Evolutionary conservation across 2,113 vertebrate genomes (phyloP).

Genomic region (Pangasianodon gigas): DNA sequence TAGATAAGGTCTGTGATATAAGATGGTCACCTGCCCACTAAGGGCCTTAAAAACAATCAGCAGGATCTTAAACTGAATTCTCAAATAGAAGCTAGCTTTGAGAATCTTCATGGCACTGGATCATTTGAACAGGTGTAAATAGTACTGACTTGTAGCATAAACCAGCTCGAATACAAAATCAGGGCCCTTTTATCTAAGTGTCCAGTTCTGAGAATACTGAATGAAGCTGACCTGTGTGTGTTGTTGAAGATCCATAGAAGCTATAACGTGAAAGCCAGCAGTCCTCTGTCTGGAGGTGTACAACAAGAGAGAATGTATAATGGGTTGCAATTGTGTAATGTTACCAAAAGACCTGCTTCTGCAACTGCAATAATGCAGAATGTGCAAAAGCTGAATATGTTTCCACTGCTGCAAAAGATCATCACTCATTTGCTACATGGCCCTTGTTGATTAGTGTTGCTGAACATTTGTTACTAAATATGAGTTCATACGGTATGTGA

Average conservation of each 20-base stretch:
- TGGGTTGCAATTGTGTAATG: background rate
- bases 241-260: background rate
- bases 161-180: conserved; percentile 11
- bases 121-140: conserved; percentile 20
- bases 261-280: background rate
- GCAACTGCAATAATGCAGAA: background rate
- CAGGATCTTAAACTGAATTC: too few species aligned
- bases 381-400: background rate
- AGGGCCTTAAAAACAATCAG: too few species aligned
- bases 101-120: conserved; percentile 11
- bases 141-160: conserved; percentile 29
- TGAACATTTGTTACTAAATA: background rate
- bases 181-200: background rate
- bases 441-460: background rate
- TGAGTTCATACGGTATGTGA: background rate
- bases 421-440: background rate
- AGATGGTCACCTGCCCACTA: too few species aligned
- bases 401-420: background rate
- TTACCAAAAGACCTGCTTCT: background rate
- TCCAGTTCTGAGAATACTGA: conserved; percentile 16
- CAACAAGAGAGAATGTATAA: background rate
- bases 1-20: too few species aligned
- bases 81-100: background rate
- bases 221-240: background rate
- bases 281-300: background rate